Percentiles rank a stretch among this genome's conserved stretches.
Conservation (phyloP, 1,140 invertebrate species). For the Heliconius congener region DNA sequence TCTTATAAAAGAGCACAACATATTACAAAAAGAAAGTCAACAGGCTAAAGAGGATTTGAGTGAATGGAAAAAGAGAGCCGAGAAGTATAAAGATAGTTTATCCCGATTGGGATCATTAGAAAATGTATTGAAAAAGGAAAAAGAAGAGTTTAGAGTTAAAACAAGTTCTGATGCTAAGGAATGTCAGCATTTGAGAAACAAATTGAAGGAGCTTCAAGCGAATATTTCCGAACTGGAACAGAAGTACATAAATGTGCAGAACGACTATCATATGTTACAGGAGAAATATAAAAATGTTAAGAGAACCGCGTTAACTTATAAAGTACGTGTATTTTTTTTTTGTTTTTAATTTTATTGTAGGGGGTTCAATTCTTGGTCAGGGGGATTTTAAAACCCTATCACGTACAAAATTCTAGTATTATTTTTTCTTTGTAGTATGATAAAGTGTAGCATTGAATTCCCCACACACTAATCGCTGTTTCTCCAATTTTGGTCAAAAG, state of each 20-base stretch:
- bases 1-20: conserved; percentile 72
- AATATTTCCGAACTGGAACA: conserved; percentile 56
- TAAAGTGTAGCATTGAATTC: too few species aligned
- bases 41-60: conserved; percentile 55
- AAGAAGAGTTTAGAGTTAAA: conserved; percentile 59
- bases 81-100: conserved; percentile 64
- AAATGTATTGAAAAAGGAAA: conserved; percentile 61
- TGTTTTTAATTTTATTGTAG: too few species aligned
- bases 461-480: too few species aligned
- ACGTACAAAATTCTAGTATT: too few species aligned
- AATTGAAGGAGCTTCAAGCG: conserved; percentile 55
- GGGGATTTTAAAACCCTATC: too few species aligned
- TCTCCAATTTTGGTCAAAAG: too few species aligned
- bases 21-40: conserved; percentile 61
- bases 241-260: conserved; percentile 52
- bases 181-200: conserved; percentile 55
- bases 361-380: too few species aligned
- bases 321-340: conserved; percentile 53
- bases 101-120: conserved; percentile 56
- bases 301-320: conserved; percentile 82
- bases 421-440: too few species aligned
- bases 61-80: conserved; percentile 64
- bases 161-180: conserved; percentile 57
- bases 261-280: conserved; percentile 69
- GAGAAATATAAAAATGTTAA: conserved; percentile 83